Conservation (phyloP, 2,797 vertebrate genomes). For the Lemur catta region DNA sequence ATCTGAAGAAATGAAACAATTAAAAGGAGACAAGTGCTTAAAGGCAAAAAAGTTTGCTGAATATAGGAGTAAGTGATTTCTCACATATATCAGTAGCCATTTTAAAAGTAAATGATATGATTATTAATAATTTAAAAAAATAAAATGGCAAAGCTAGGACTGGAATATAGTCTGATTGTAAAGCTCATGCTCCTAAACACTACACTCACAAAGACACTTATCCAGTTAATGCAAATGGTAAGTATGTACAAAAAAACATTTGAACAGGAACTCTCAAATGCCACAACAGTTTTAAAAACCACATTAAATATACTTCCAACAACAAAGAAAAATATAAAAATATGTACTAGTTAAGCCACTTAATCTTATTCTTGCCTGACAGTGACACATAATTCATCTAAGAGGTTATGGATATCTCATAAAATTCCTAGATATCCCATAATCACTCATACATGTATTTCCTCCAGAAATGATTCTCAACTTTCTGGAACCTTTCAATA, state of each 20-base stretch:
- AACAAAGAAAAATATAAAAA: conserved; percentile 14
- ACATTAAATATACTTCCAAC: neutral
- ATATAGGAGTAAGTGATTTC: neutral
- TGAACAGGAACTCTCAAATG: conserved; percentile 6
- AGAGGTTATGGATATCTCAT: neutral
- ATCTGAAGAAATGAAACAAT: conserved; percentile 22
- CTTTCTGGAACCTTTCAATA: neutral
- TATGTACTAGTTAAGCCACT: neutral
- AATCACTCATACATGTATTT: conserved; percentile 15
- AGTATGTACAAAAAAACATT: conserved; percentile 9
- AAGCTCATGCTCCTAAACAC: neutral
- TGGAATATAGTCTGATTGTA: neutral
- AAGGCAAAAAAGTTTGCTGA: neutral
- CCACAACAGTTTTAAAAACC: conserved; percentile 24
- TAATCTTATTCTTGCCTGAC: conserved; percentile 26
- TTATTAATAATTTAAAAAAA: neutral
- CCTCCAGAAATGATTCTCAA: neutral
- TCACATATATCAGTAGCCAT: neutral
- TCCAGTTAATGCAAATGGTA: neutral
- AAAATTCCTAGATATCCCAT: conserved; percentile 11
- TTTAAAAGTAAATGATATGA: conserved; percentile 2
- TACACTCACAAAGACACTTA: neutral
- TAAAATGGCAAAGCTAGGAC: neutral
- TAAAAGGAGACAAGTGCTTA: neutral
- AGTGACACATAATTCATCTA: conserved; percentile 24